Conservation (phyloP, 2,113 vertebrate genomes). For the Cryptomyrus ogoouensis region DNA sequence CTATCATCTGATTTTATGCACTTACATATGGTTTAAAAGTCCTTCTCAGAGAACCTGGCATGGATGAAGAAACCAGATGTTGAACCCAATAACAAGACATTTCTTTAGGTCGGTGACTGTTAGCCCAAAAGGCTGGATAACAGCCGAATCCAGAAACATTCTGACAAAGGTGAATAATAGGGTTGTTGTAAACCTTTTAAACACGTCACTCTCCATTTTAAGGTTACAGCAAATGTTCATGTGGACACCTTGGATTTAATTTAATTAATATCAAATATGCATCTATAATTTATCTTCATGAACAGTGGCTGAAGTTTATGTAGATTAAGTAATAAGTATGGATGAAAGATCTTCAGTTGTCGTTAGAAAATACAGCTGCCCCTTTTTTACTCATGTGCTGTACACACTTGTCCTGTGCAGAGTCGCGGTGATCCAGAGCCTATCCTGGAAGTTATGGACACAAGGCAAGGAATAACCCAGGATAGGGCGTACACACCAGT, state of each 20-base stretch:
- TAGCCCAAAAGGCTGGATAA: constrained; percentile 61
- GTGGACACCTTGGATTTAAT: neutral
- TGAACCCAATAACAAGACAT: constrained; percentile 43
- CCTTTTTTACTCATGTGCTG: neutral
- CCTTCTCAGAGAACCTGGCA: neutral
- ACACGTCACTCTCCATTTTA: neutral
- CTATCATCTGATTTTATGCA: neutral
- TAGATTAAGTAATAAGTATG: neutral
- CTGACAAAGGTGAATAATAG: neutral
- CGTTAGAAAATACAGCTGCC: neutral
- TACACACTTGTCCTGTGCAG: neutral
- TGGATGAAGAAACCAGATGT: neutral
- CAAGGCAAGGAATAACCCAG: neutral
- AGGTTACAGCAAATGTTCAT: neutral
- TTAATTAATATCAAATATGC: neutral
- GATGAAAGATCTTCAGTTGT: neutral
- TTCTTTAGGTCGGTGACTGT: constrained; percentile 64
- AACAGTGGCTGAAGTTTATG: neutral
- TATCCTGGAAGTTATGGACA: neutral
- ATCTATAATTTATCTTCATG: neutral
- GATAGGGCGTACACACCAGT: neutral
- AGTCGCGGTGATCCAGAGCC: neutral
- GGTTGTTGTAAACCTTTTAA: neutral
- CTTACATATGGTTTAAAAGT: neutral
- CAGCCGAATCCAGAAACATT: neutral